A percentile compares a stretch with the other conserved stretches of the same genome.
Evolutionary conservation across 2,113 vertebrate species (phyloP).

Genomic region (Suncus etruscus): DNA sequence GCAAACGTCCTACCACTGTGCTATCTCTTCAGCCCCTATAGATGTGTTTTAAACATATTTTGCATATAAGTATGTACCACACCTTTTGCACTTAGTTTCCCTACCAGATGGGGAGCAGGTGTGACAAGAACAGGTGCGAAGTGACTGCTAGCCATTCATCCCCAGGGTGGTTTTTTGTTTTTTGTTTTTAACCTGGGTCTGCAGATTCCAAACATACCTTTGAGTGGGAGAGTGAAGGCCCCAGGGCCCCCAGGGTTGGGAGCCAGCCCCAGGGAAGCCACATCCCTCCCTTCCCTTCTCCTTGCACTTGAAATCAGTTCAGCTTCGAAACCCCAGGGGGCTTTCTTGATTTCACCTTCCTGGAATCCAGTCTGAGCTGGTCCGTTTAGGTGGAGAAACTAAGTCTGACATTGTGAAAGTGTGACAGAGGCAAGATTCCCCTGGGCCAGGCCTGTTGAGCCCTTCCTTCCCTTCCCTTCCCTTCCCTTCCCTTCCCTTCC

Average conservation of each 20-base stretch:
- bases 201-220: no score
- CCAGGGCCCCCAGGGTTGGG: no score
- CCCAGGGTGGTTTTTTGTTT: no score
- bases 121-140: slow-evolving; percentile 35
- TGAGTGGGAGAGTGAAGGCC: no score
- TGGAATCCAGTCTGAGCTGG: not conserved
- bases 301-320: not conserved
- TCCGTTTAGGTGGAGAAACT: not conserved
- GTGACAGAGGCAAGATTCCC: not conserved
- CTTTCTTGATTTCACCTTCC: not conserved
- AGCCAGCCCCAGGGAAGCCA: no score
- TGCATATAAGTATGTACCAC: no score
- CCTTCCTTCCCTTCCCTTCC: no score
- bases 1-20: no score
- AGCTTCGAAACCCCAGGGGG: not conserved
- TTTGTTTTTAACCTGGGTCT: no score
- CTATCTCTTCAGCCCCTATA: no score
- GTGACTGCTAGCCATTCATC: no score
- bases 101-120: not conserved
- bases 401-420: not conserved
- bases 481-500: not conserved
- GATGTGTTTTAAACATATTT: no score
- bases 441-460: not conserved
- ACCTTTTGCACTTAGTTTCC: not conserved
- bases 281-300: not conserved